These are phyloP conservation scores for Himalopsyche tibetana DNA, from an alignment of 2,888 invertebrate species.

Conservation along the genomic window DNA sequence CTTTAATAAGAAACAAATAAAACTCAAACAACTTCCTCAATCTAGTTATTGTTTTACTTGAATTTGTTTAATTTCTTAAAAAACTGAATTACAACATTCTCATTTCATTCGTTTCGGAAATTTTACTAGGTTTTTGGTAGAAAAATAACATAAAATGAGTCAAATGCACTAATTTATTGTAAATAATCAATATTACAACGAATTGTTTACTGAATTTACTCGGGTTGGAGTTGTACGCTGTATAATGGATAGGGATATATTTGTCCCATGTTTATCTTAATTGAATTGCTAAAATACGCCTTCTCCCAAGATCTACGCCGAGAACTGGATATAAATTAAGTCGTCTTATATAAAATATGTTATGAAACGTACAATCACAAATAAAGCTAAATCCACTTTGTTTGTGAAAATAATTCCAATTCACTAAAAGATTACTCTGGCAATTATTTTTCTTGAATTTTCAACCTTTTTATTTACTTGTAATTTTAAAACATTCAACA, in stretches of 20 bases:
- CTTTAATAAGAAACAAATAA: too few relatives aligned
- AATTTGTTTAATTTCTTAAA: too few relatives aligned
- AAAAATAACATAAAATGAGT: not conserved
- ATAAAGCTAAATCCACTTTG: slow-evolving; percentile 2
- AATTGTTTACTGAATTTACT: not conserved
- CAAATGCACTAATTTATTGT: not conserved
- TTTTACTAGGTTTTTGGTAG: too few relatives aligned
- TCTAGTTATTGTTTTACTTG: too few relatives aligned
- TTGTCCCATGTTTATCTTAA: slow-evolving; percentile 47
- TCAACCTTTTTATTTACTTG: too few relatives aligned
- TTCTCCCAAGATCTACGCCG: slow-evolving; percentile 17
- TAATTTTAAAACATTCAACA: too few relatives aligned
- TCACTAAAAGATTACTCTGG: too few relatives aligned
- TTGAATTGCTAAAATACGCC: slow-evolving; percentile 45
- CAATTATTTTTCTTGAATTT: too few relatives aligned
- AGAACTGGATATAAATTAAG: slow-evolving; percentile 46
- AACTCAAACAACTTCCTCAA: too few relatives aligned
- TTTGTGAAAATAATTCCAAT: not conserved
- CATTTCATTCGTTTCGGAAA: too few relatives aligned
- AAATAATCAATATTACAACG: not conserved
- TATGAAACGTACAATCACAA: slow-evolving; percentile 2
- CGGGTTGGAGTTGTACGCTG: not conserved
- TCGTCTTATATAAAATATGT: slow-evolving; percentile 45
- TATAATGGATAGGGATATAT: slow-evolving; percentile 44
- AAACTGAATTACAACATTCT: too few relatives aligned